phyloP scores from a whole-genome alignment of 1,140 invertebrate genomes.

The Drosophila tristis region DNA sequence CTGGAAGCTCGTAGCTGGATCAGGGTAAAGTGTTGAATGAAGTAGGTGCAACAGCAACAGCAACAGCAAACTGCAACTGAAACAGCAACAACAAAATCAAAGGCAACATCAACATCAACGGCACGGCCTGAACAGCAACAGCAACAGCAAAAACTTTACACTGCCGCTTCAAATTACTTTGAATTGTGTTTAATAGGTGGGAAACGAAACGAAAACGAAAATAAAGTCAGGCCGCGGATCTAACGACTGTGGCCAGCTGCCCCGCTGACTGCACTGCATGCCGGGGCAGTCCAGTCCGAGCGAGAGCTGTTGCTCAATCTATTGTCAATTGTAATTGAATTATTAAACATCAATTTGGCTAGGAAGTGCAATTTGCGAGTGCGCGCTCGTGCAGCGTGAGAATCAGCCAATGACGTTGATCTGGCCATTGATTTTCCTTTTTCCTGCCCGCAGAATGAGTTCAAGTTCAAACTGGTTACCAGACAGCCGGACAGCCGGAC shows the following conservation, averaged over 20 bases:
- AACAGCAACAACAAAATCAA: not conserved
- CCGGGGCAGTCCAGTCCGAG: too few relatives aligned
- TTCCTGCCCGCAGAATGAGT: conserved; percentile 64
- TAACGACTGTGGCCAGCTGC: conserved; percentile 54
- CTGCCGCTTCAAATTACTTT: conserved; percentile 71
- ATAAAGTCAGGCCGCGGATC: not conserved
- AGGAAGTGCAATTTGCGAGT: conserved; percentile 72
- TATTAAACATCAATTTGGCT: conserved; percentile 75
- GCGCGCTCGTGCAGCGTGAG: conserved; percentile 59
- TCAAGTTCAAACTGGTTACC: conserved; percentile 72
- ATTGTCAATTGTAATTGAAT: conserved; percentile 69
- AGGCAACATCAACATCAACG: not conserved
- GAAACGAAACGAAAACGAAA: conserved; percentile 39
- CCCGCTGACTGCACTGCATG: conserved; percentile 29
- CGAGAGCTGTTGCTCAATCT: conserved; percentile 38
- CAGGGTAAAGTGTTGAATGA: conserved; percentile 37
- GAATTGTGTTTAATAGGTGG: conserved; percentile 81
- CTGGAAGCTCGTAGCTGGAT: conserved; percentile 28
- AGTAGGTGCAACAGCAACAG: conserved; percentile 64
- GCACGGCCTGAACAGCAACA: conserved; percentile 1
- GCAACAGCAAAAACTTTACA: conserved; percentile 18
- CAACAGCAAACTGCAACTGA: conserved; percentile 1
- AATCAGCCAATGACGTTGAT: conserved; percentile 32
- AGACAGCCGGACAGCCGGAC: conserved; percentile 9
- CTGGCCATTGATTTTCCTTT: conserved; percentile 58